Conservation (phyloP, 2,797 vertebrate genomes). For the Margarornis squamiger region DNA sequence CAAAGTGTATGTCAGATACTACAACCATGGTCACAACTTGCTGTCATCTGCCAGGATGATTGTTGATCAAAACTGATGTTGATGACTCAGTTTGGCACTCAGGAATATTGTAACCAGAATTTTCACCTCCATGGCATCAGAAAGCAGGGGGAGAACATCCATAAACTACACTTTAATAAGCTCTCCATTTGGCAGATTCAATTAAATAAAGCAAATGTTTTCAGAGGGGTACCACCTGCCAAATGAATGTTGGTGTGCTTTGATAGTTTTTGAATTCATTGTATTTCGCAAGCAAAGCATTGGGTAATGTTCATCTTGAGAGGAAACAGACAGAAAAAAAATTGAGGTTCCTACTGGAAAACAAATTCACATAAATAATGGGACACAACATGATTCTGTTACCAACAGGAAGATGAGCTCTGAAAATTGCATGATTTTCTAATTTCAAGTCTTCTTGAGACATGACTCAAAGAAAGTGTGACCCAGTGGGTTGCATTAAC, state of each 20-base stretch:
- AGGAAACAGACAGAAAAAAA: conserved; percentile 26
- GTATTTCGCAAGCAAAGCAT: conserved; percentile 45
- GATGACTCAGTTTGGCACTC: conserved; percentile 93
- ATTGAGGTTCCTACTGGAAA: conserved; percentile 46
- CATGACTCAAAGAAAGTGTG: conserved; percentile 80
- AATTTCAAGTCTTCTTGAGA: conserved; percentile 93
- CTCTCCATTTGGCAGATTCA: conserved; percentile 45
- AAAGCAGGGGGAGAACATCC: conserved; percentile 47
- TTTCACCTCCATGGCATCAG: conserved; percentile 71
- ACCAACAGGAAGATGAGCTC: conserved; percentile 77
- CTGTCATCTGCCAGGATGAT: conserved; percentile 81
- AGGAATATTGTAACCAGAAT: conserved; percentile 91
- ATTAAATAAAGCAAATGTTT: conserved; percentile 55
- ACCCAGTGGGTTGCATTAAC: conserved; percentile 78
- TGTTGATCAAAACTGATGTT: conserved; percentile 84
- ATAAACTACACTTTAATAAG: conserved; percentile 49
- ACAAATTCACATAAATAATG: conserved; percentile 16
- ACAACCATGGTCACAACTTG: conserved; percentile 80
- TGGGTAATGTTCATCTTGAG: conserved; percentile 13
- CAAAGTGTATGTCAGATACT: conserved; percentile 86
- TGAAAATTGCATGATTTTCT: conserved; percentile 80
- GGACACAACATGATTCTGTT: conserved; percentile 64
- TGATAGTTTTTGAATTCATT: conserved; percentile 45
- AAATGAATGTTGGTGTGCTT: neutral
- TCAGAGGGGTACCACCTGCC: conserved; percentile 51